Conservation (phyloP, 2,797 vertebrate species). For the Mormyrus hasselquistii region DNA sequence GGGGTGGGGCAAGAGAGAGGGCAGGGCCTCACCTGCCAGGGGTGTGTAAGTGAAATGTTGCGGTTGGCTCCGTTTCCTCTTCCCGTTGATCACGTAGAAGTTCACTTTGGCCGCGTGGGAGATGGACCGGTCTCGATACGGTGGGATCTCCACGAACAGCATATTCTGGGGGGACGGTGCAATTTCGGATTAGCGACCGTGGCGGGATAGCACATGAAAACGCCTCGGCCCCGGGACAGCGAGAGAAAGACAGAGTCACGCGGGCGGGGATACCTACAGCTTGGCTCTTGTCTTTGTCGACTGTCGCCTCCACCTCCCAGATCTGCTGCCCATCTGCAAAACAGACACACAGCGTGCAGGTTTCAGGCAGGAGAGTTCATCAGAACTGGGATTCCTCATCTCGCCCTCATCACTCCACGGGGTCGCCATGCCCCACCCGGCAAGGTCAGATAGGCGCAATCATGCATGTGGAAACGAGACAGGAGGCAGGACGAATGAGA, state of each 20-base stretch:
- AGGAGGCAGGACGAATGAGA: neutral
- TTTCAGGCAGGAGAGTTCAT: conserved; percentile 16
- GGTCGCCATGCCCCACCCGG: neutral
- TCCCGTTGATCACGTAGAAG: conserved; percentile 94
- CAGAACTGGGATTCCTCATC: conserved; percentile 8
- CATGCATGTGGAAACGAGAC: neutral
- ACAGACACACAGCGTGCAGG: neutral
- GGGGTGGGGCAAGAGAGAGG: neutral
- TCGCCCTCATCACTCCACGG: neutral
- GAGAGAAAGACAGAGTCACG: too few relatives aligned
- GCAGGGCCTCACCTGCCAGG: conserved; percentile 54
- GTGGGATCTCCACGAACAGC: conserved; percentile 90
- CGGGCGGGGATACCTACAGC: conserved; percentile 66
- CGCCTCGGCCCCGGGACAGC: neutral
- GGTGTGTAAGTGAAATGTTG: conserved; percentile 91
- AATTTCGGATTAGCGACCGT: neutral
- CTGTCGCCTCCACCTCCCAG: conserved; percentile 96
- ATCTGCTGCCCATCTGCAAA: conserved; percentile 87
- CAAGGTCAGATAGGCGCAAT: neutral
- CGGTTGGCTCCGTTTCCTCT: conserved; percentile 91
- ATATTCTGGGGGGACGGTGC: conserved; percentile 67
- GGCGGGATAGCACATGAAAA: neutral
- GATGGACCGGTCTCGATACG: conserved; percentile 79
- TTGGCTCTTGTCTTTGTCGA: conserved; percentile 98
- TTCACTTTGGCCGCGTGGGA: conserved; percentile 81